Evolutionary conservation across 2,888 invertebrate genomes (phyloP).

Genomic region (Matsumyia berberina): DNA sequence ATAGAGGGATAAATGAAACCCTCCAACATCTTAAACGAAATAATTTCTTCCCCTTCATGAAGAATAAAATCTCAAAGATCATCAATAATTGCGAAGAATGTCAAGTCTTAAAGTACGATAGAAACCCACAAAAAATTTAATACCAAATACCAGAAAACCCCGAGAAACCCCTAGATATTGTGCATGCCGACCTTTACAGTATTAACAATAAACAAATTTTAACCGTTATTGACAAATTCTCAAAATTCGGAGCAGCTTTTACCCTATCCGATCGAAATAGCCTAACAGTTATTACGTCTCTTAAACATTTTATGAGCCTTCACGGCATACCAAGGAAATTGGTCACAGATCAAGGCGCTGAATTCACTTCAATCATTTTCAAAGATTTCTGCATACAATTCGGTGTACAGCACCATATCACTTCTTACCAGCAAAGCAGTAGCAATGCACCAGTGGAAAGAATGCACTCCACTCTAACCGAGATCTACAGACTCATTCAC

Average conservation of each 20-base stretch:
- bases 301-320: neutral
- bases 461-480: constrained; percentile 17
- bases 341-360: neutral
- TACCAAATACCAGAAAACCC: no score
- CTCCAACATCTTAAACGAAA: no score
- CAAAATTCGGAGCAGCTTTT: neutral
- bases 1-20: no score
- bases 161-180: no score
- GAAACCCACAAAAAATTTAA: no score
- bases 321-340: neutral
- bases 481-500: constrained; percentile 27
- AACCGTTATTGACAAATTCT: no score
- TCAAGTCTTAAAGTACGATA: no score
- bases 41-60: no score
- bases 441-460: constrained; percentile 25
- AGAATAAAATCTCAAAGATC: no score
- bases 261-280: neutral
- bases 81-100: no score
- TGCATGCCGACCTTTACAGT: no score
- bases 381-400: constrained; percentile 21
- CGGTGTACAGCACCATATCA: constrained; percentile 12
- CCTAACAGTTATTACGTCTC: neutral
- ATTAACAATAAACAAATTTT: no score
- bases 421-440: constrained; percentile 5
- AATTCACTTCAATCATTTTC: neutral